These are phyloP conservation scores for Rynchops niger DNA, from an alignment of 2,113 vertebrate genomes.

Conservation along the genomic window DNA sequence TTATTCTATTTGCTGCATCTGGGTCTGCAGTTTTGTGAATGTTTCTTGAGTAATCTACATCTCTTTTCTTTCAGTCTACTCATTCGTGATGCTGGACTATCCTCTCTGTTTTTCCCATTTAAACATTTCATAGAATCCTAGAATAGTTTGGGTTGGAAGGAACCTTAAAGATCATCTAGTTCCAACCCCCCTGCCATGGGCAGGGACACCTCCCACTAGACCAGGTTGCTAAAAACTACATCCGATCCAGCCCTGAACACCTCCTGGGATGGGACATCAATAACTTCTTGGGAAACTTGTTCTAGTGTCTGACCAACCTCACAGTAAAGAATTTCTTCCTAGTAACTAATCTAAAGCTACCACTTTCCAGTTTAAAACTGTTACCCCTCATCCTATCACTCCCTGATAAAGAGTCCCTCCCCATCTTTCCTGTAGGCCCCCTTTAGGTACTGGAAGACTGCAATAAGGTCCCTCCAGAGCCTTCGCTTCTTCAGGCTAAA, in stretches of 20 bases:
- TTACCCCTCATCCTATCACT: not conserved
- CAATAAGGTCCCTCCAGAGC: not conserved
- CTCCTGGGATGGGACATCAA: not conserved
- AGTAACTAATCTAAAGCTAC: not conserved
- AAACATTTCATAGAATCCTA: not conserved
- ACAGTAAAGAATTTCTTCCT: not conserved
- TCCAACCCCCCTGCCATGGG: not conserved
- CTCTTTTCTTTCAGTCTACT: not conserved
- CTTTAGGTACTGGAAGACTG: not conserved
- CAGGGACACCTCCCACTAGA: not conserved
- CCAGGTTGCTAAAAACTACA: not conserved
- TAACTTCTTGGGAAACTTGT: not conserved
- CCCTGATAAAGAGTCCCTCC: not conserved
- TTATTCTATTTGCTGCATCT: not conserved
- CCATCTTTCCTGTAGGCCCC: not conserved
- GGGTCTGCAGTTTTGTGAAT: not conserved
- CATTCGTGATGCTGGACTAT: not conserved
- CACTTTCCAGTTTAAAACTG: not conserved
- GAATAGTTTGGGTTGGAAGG: not conserved
- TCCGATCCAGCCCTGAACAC: not conserved
- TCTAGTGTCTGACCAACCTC: not conserved
- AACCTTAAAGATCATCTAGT: not conserved
- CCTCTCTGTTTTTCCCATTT: not conserved
- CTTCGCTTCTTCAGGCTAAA: not conserved
- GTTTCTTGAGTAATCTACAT: not conserved